Evolutionary conservation across 2,797 vertebrate species (phyloP), one percentile per base, ranked within the genome.

Genomic region (Mormyrus proboscirostris): DNA sequence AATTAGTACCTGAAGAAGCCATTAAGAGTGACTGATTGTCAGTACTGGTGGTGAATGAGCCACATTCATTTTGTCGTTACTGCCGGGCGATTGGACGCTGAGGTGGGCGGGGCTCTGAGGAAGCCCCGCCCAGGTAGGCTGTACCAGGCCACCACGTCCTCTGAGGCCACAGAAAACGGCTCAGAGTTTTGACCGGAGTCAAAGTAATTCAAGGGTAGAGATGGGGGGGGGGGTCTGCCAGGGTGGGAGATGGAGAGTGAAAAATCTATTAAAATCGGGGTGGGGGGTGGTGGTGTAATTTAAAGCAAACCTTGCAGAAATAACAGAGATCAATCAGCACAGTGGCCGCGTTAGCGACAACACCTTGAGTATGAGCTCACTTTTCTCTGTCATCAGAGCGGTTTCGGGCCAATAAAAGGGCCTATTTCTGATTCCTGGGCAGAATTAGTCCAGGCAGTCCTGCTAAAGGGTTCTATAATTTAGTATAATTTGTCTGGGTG

Each of bases 301-400:
- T 69, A 65, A 76, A 87, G 90, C 90, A 84, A 85, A 90, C 84
- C 50, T 89, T 90, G 90, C 88, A 89, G 88, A 89, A 88, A 89
- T 73, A 87, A 86, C 59, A 87, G 73, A 87, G 69, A 89, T 90
- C 88, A 87, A 89, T 90, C 88, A 89, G 73, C 85, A 50, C 53
- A 83, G 62, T 89, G 85, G 89, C 85, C 90, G 65, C 69, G 53
- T 84, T 90, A 82, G 47, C 55, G 88, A 87, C 82, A 69, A 55
- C 88, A 87, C 14, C 84, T 85, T 82, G 83, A 89, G 9, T 47
- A 47, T n/a, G 16, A 44, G 69, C 69, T 76, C 25, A 33, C 65
- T 79, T 19, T 53, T 59, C 87, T 73, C 19, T 88, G 59, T 69
- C 41, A 41, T 59, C 44, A 86, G 22, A 86, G 29, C 14, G 3